Base-by-base conservation (phyloP, 2,888 invertebrate species). In the Osedax fenrisi region DNA sequence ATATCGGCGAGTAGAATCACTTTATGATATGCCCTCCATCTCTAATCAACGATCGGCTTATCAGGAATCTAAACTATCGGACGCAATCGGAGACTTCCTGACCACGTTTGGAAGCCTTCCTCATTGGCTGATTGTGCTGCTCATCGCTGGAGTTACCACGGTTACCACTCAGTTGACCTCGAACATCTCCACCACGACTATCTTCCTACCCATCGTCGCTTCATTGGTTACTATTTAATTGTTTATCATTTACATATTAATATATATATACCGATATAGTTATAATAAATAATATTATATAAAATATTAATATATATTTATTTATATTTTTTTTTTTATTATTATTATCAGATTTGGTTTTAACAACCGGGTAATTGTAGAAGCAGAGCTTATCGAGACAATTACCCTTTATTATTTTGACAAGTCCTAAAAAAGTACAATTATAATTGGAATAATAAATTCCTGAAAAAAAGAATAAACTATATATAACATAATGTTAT, bases 151-250 rank as follows among this genome's bases (percentile, higher is more conserved):
- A 71, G 80, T 83, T 22, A 80, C 82, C 13, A 79, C 81, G 10
- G 78, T 81, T 22, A 78, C 81, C 69, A 83, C 83, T 5, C 81
- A 83, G 75, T 80, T 83, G 17, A 82, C 82, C 27, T 82, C 81
- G 76, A 83, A 83, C 77, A 80, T 81, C 1, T 82, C 83, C 59
- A 82, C 81, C 17, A 81, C 82, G 26, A 83, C 81, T 22, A 78
- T 83, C 17, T 80, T 83, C 79, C 81, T 83, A 78, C 83, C 83
- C 3, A 83, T 83, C 2, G 73, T 83, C 70, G 80, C 82, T 2
- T 78, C 81, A 74, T 77, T 83, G 79, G 82, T 82, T 74, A n/a
- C 21, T 41, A 2, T n/a, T n/a, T n/a, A n/a, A n/a, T n/a, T n/a
- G n/a, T n/a, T n/a, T n/a, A n/a, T n/a, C 61, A 75, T 66, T 59